Evolutionary conservation across 2,888 invertebrate genomes (phyloP).

Genomic region (Diarsia rubi): DNA sequence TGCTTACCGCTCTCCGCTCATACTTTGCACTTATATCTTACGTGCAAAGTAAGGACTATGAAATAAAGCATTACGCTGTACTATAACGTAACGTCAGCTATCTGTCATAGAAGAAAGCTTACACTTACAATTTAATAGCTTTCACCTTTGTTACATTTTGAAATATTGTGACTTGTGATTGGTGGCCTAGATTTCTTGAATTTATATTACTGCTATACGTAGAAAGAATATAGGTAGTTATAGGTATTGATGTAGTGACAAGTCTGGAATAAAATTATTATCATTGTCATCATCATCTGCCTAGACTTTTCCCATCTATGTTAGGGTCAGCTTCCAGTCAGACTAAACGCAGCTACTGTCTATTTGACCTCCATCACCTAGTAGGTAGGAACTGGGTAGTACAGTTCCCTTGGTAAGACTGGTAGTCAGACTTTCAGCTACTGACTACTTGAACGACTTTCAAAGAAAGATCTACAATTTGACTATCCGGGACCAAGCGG

Average conservation of each 20-base stretch:
- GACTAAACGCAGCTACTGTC: no score
- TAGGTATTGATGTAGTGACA: background rate
- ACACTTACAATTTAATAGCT: conserved; percentile 33
- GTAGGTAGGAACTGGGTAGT: no score
- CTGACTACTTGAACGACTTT: background rate
- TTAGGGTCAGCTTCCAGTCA: no score
- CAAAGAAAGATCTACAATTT: no score
- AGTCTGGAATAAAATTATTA: background rate
- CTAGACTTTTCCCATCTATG: no score
- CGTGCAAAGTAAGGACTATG: conserved; percentile 41
- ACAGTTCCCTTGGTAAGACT: no score
- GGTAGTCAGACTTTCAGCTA: background rate
- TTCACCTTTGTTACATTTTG: conserved; percentile 15
- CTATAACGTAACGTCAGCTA: conserved; percentile 28
- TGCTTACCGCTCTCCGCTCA: conserved; percentile 18
- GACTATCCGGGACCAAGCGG: no score
- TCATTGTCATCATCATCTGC: background rate
- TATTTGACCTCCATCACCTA: no score
- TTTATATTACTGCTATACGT: background rate
- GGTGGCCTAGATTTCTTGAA: conserved; percentile 16
- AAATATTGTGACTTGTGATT: background rate
- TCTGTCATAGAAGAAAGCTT: conserved; percentile 38
- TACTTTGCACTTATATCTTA: conserved; percentile 26
- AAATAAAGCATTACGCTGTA: conserved; percentile 49
- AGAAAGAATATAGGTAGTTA: background rate